Conservation (phyloP, 2,113 vertebrate species). For the Quiscalus mexicanus region DNA sequence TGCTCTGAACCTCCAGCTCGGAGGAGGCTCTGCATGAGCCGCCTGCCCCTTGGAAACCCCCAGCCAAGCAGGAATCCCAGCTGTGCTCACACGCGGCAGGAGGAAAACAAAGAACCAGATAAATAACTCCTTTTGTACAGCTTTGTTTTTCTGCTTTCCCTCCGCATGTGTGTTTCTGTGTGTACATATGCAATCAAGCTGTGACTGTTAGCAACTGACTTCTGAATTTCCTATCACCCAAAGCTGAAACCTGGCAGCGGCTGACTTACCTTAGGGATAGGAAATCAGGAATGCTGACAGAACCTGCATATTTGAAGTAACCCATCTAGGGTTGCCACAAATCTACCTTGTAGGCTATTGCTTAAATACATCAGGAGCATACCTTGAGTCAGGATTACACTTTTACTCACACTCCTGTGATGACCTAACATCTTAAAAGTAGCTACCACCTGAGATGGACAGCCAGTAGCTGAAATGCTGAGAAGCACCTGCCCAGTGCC, state of each 20-base stretch:
- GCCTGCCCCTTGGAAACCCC: not conserved
- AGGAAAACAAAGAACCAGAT: constrained; percentile 1
- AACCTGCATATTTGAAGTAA: not conserved
- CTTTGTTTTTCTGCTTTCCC: not conserved
- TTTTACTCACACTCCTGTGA: not conserved
- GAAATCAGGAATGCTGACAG: not conserved
- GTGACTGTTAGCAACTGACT: not conserved
- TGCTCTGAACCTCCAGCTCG: accelerated
- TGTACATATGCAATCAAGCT: not conserved
- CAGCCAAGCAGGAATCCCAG: not conserved
- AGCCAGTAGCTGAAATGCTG: not conserved
- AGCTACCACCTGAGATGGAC: not conserved
- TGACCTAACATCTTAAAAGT: not conserved
- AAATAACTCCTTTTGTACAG: constrained; percentile 6
- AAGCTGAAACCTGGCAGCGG: not conserved
- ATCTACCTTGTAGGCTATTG: not conserved
- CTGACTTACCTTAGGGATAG: not conserved
- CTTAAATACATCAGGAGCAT: not conserved
- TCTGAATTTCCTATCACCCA: not conserved
- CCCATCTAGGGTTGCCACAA: not conserved
- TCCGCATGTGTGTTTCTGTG: not conserved
- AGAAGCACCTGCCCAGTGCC: not conserved
- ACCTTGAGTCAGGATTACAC: not conserved
- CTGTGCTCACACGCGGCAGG: not conserved
- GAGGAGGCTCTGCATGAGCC: not conserved